A percentile compares a stretch with the other conserved stretches of the same genome.
Evolutionary conservation across 2,113 vertebrate genomes (phyloP).

Genomic region (Ictalurus punctatus): DNA sequence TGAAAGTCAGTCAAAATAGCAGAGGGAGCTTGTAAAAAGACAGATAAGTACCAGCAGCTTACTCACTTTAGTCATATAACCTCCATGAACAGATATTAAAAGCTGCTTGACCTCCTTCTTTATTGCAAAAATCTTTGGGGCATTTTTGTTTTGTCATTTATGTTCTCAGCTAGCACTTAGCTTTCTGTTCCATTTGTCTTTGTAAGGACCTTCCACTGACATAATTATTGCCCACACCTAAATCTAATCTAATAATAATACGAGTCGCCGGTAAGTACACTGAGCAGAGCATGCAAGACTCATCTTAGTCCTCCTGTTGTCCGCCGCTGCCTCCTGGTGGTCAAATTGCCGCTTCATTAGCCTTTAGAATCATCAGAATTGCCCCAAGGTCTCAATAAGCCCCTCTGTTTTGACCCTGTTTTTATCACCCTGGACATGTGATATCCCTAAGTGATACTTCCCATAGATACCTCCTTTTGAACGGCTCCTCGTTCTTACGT

Average conservation of each 20-base stretch:
- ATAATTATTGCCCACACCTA: background rate
- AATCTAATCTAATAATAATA: background rate
- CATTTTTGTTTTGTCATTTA: background rate
- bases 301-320: constrained; percentile 17
- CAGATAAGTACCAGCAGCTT: background rate
- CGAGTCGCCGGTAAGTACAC: background rate
- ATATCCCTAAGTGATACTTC: background rate
- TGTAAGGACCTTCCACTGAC: background rate
- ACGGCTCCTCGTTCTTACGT: background rate
- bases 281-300: background rate
- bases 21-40: background rate
- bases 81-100: background rate
- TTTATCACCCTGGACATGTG: background rate
- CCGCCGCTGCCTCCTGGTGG: constrained; percentile 59
- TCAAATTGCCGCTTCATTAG: constrained; percentile 31
- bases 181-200: background rate
- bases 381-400: constrained; percentile 21
- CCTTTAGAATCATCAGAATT: constrained; percentile 23
- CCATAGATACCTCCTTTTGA: background rate
- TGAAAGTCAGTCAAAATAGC: background rate
- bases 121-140: no score
- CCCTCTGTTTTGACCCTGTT: background rate
- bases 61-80: background rate
- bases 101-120: background rate
- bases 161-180: background rate